Evolutionary conservation across 2,797 vertebrate genomes (phyloP), one percentile per base, ranked within the genome.

Genomic region (Gambelia wislizenii): DNA sequence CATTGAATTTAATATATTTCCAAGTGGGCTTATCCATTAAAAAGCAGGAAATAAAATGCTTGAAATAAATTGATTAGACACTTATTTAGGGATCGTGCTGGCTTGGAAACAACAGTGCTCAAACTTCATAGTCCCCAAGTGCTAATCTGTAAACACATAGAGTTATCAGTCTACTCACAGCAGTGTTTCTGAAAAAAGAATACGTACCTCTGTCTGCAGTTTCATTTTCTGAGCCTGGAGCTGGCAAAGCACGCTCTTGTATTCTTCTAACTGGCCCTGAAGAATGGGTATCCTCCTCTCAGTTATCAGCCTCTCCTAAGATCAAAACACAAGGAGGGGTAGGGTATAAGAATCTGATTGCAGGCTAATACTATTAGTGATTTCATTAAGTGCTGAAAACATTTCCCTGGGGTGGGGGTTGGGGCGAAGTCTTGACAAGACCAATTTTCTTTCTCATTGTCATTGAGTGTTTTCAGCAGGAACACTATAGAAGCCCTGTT

Each of bases 201-300:
- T 96, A n/a, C n/a, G n/a, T n/a, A 99, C 99, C 98, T 99, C 98
- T 30, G 97, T 97, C 90, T 98, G 98, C 36, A 99, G 97, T 70
- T 98, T 97, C 1, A 97, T 96, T 91, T 98, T 99, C 95, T 99
- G 98, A 0, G 95, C 94, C 94, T 99, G 98, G 36, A 99, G 97
- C 96, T 98, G 98, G 87, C 97, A 98, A 95, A 99, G 97, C 93
- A 98, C 96, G 91, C 97, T 98, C 97, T 98, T 98, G 94, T 97
- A 98, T 91, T 99, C 98, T 89, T 99, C 98, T 95, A 99, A 96
- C 94, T 99, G 98, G 90, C 94, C 97, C 94, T 97, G 97, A 84
- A 99, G 96, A 67, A 92, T 96, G 0, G 98, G 97, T 8, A 98
- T 97, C 90, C 97, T 97, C 92, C 97, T 97, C 95, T 99, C 98